Evolutionary conservation across 2,113 vertebrate genomes (phyloP), one percentile per base, ranked within the genome.

Genomic region (Upupa epops): DNA sequence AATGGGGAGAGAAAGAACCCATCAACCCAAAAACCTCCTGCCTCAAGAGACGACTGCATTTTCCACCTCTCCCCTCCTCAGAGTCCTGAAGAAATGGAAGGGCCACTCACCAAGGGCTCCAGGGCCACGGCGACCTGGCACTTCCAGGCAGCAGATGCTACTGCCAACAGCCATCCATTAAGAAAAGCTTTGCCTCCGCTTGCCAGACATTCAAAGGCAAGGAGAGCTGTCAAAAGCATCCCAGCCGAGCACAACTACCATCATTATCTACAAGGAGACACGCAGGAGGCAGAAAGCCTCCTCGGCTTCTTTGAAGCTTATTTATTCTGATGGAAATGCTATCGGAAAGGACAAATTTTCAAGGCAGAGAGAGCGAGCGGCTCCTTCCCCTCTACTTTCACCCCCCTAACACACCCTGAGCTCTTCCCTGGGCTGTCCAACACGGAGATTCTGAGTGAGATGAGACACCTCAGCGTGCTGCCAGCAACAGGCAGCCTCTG

Each of bases 321-420:
- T 71, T 82, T 83, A 36, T 78, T 66, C n/a, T 36, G 29, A 14
- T 25, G 32, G 48, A 37, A 71, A 28, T 21, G 3, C 56, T 74
- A 66, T 37, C 52, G 70, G 20, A 78, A 83, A 75, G n/a, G 46
- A 79, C 28, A 60, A 46, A 36, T 70, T 69, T 87, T 68, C 0
- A 0, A 84, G 45, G 26, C 59, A 59, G 21, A 15, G 46, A 55
- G 72, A 88, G 37, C 16, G 68, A 88, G 37, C 13, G 3, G 60
- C 25, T 69, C 66, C n/a, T 60, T 42, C 46, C n/a, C 29, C 71
- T 74, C 29, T 21, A 26, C 51, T 68, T 80, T 66, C 42, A n/a
- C n/a, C 20, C 1, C 4, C 16, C n/a, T n/a, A n/a, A n/a, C n/a
- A n/a, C 42, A 28, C 15, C 7, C 11, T 2, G 17, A 60, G 40